phyloP scores from a whole-genome alignment of 2,888 invertebrate species.

The Seira musarum region DNA sequence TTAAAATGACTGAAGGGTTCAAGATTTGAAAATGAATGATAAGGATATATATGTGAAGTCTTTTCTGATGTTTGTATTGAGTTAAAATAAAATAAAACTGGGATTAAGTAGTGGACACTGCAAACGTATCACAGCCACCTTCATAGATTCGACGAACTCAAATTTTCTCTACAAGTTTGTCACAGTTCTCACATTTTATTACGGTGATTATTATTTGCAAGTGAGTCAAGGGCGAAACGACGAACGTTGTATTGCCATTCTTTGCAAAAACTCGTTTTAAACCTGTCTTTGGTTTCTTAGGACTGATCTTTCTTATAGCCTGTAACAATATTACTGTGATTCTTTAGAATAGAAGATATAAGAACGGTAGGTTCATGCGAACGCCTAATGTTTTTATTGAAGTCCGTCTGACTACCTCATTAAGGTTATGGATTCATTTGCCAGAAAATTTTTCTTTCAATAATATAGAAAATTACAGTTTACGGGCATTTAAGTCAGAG shows the following conservation, averaged over 20 bases:
- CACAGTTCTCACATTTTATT: constrained; percentile 15
- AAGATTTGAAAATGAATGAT: neutral
- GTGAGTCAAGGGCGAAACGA: neutral
- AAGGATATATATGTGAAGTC: neutral
- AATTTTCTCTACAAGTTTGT: neutral
- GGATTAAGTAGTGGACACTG: neutral
- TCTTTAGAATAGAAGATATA: too few species aligned
- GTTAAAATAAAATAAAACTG: neutral
- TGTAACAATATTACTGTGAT: too few species aligned
- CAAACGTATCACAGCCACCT: neutral
- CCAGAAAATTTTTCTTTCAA: too few species aligned
- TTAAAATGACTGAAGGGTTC: neutral
- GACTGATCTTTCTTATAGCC: too few species aligned
- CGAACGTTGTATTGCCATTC: neutral
- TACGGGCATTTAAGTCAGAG: too few species aligned
- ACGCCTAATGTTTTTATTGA: too few species aligned
- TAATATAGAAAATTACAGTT: too few species aligned
- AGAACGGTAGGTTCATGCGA: too few species aligned
- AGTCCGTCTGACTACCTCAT: too few species aligned
- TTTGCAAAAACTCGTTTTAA: neutral
- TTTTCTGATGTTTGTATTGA: neutral
- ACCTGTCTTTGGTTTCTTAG: neutral
- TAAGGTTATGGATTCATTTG: too few species aligned
- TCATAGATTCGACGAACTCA: neutral
- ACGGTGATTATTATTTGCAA: neutral